phyloP scores from a whole-genome alignment of 2,888 invertebrate genomes.

The Coecobrya sp. region DNA sequence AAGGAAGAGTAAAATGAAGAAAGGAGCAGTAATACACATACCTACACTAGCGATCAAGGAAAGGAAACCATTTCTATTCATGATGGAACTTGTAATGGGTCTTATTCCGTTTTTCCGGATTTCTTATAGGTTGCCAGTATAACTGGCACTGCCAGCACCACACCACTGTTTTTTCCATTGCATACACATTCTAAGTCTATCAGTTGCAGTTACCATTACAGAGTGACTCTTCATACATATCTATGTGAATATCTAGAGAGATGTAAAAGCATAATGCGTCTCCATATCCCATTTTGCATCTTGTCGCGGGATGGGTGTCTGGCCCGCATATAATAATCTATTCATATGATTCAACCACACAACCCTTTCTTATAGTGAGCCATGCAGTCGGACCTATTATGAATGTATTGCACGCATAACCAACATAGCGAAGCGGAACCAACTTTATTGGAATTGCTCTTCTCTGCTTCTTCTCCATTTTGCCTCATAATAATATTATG shows the following conservation, averaged over 20 bases:
- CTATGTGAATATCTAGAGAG: not conserved
- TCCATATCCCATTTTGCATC: constrained; percentile 57
- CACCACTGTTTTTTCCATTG: constrained; percentile 40
- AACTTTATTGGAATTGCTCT: constrained; percentile 70
- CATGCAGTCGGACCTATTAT: not conserved
- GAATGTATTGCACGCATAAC: constrained; percentile 32
- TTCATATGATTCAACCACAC: too few relatives aligned
- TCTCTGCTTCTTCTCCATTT: constrained; percentile 44
- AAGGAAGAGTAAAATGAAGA: constrained; percentile 31
- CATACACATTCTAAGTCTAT: constrained; percentile 42
- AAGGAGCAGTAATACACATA: constrained; percentile 23
- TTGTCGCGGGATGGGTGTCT: not conserved
- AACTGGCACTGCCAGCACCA: not conserved
- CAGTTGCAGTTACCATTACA: not conserved
- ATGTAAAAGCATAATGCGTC: not conserved
- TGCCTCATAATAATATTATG: constrained; percentile 68
- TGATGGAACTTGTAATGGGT: constrained; percentile 82
- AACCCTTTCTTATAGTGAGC: not conserved
- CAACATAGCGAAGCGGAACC: constrained; percentile 65
- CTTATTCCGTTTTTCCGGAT: constrained; percentile 66
- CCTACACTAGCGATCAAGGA: constrained; percentile 51
- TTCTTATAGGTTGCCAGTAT: constrained; percentile 12
- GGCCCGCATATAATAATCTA: not conserved
- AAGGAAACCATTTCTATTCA: constrained; percentile 84
- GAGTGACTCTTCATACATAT: not conserved